Evolutionary conservation across 2,888 invertebrate genomes (phyloP), one percentile per base, ranked within the genome.

Genomic region (Eugnorisma glareosa): DNA sequence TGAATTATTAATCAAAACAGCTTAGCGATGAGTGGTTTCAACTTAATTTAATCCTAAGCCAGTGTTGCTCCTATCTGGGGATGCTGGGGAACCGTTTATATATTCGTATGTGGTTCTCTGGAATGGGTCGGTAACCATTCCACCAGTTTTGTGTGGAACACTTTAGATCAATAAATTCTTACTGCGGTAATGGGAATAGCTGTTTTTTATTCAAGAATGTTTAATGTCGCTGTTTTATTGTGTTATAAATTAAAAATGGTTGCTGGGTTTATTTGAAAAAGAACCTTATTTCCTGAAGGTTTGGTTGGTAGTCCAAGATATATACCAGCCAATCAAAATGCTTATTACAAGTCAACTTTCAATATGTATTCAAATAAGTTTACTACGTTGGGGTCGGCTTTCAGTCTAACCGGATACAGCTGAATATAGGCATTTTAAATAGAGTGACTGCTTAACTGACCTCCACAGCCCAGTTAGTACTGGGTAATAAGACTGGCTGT

Each of bases 1-100:
- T 80, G 80, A 89, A 89, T 89, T 85, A 88, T 82, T 85, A 88
- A 88, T 86, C 80, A 82, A 82, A 89, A 86, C 88, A 83, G 89
- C 88, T 86, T 81, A 83, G 81, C 66, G 72, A 81, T 80, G 81
- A 82, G 89, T 83, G 81, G 78, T 86, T 85, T 78, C 72, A 79
- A 89, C 75, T 87, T 89, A 88, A 87, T 83, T 89, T 89, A 87
- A 87, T 89, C 81, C 81, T 77, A 83, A 88, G 71, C 77, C 81
- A 67, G 73, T 73, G 78, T 81, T 82, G 85, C 80, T 76, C 74
- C 51, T 80, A 68, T 77, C 79, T 70, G 72, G 86, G 86, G 82
- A 83, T 67, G 75, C 80, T 70, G 72, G 86, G 80, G 79, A 81
- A 66, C 72, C 73, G 73, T 86, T 89, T 82, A 82, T 85, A 85